These are phyloP conservation scores for Allacma fusca DNA, from an alignment of 2,888 invertebrate genomes.

Conservation along the genomic window DNA sequence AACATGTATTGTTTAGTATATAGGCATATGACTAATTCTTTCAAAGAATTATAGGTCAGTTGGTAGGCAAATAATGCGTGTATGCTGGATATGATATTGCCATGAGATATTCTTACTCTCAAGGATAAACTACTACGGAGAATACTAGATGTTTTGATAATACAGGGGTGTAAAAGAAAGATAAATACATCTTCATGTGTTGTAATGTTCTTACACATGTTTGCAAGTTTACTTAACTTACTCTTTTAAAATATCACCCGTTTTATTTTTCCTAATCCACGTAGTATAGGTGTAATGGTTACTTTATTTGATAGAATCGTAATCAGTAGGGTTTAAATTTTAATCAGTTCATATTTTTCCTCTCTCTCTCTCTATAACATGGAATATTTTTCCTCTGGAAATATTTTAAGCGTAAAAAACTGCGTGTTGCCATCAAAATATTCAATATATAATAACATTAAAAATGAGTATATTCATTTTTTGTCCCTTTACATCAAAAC, in stretches of 20 bases:
- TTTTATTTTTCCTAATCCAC: not conserved
- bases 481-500: not conserved
- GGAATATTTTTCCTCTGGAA: not conserved
- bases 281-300: not conserved
- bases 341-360: no score
- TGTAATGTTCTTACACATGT: not conserved
- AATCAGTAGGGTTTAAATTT: not conserved
- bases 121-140: not conserved
- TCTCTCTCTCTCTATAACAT: no score
- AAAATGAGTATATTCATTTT: no score
- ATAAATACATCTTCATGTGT: not conserved
- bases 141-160: no score
- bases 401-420: not conserved
- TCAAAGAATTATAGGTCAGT: not conserved
- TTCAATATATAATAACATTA: not conserved
- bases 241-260: not conserved
- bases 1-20: not conserved
- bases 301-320: not conserved
- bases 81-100: constrained; percentile 1
- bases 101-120: not conserved
- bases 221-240: not conserved
- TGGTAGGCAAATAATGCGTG: not conserved
- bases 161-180: no score
- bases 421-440: constrained; percentile 2
- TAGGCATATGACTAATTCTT: not conserved